Conservation (phyloP, 2,888 invertebrate genomes). For the Drosophila basisetae region DNA sequence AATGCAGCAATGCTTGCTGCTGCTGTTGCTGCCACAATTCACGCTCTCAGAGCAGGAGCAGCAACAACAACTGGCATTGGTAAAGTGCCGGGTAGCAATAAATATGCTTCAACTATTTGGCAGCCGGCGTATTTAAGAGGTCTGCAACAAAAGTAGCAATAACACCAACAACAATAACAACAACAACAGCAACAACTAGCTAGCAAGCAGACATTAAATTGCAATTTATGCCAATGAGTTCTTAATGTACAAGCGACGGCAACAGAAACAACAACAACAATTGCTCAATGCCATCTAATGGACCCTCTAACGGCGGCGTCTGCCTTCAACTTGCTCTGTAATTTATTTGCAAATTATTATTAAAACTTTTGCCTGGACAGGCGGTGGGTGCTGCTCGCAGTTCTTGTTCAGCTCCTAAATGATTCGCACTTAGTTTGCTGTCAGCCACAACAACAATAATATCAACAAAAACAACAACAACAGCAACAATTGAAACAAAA, state of each 20-base stretch:
- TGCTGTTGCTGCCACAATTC: background rate
- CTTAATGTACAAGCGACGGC: conserved; percentile 72
- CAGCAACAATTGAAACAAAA: conserved; percentile 33
- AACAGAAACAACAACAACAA: conserved; percentile 36
- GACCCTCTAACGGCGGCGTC: conserved; percentile 54
- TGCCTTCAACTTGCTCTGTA: conserved; percentile 75
- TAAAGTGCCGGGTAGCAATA: conserved; percentile 56
- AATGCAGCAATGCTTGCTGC: conserved; percentile 59
- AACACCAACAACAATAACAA: conserved; percentile 41
- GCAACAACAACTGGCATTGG: conserved; percentile 32
- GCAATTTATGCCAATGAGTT: conserved; percentile 84
- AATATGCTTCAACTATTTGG: conserved; percentile 81
- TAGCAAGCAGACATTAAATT: conserved; percentile 78
- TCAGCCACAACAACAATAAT: conserved; percentile 64
- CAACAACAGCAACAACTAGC: conserved; percentile 33
- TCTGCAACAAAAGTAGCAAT: conserved; percentile 32
- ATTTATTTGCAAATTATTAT: conserved; percentile 83
- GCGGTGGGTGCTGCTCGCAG: conserved; percentile 24
- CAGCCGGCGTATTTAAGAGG: conserved; percentile 74
- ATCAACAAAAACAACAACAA: conserved; percentile 9
- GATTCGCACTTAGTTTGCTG: conserved; percentile 78
- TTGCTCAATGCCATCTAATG: conserved; percentile 64
- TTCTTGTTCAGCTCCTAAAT: conserved; percentile 55
- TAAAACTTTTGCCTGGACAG: conserved; percentile 76
- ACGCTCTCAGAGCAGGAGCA: conserved; percentile 2